Conservation (phyloP, 1,140 invertebrate genomes). For the Pachyrhynchus sulphureomaculatus region DNA sequence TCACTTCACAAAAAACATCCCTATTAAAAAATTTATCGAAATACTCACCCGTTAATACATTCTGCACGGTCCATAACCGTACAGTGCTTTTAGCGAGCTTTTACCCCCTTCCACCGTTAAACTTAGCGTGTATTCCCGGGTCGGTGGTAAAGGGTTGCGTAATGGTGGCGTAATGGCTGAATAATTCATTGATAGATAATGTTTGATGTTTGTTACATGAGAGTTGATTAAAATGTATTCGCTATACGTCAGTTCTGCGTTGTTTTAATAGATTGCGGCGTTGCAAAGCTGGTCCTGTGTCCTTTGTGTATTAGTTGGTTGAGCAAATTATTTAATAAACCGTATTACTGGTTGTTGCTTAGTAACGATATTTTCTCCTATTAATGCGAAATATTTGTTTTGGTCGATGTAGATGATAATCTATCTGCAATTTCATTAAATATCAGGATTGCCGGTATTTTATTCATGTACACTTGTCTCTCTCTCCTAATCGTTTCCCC, state of each 20-base stretch:
- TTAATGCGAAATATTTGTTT: too few species aligned
- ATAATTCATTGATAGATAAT: constrained; percentile 32
- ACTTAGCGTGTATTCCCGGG: constrained; percentile 10
- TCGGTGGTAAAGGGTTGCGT: constrained; percentile 25
- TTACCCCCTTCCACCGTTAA: constrained; percentile 15
- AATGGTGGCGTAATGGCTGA: constrained; percentile 27
- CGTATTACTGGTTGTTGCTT: too few species aligned
- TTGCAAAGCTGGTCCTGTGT: neutral
- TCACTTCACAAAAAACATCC: neutral
- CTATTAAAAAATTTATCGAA: constrained; percentile 26
- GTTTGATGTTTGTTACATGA: constrained; percentile 27
- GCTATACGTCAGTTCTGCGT: neutral
- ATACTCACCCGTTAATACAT: constrained; percentile 21
- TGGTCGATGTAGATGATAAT: too few species aligned
- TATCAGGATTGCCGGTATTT: too few species aligned
- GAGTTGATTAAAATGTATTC: constrained; percentile 16
- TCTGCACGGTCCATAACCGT: constrained; percentile 12
- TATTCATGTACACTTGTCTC: too few species aligned
- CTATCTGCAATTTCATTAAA: too few species aligned
- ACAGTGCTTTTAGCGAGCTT: constrained; percentile 15
- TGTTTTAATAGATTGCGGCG: too few species aligned
- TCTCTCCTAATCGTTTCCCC: too few species aligned
- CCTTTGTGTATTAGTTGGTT: neutral
- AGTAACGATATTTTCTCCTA: too few species aligned
- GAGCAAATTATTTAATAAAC: neutral